A percentile compares a stretch with the other conserved stretches of the same genome.
These are phyloP conservation scores for Microctonus brassicae DNA, from an alignment of 2,888 invertebrate species.

Conservation along the genomic window DNA sequence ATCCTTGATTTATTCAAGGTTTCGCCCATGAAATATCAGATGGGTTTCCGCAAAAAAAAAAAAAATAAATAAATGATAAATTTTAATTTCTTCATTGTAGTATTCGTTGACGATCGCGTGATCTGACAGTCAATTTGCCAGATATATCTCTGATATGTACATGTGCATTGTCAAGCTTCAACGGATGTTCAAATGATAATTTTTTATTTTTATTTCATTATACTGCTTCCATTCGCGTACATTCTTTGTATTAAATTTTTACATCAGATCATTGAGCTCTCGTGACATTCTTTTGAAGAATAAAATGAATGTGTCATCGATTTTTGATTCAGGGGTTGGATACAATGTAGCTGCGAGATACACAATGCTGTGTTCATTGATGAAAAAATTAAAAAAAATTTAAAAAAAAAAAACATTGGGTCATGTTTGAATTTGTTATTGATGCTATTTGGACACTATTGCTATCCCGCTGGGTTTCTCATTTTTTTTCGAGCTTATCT, in stretches of 20 bases:
- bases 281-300: neutral
- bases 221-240: neutral
- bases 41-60: conserved; percentile 11
- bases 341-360: neutral
- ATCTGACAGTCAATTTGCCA: conserved; percentile 29
- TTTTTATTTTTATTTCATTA: neutral
- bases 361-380: too few species aligned
- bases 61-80: neutral
- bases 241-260: neutral
- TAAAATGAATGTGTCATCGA: neutral
- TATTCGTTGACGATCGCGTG: conserved; percentile 28
- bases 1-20: conserved; percentile 3
- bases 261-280: neutral
- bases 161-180: neutral
- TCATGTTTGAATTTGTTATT: neutral
- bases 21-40: conserved; percentile 6
- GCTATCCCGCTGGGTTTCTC: conserved; percentile 11
- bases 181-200: conserved; percentile 1
- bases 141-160: conserved; percentile 1
- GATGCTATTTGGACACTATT: neutral
- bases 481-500: conserved; percentile 17
- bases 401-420: neutral
- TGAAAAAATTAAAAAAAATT: neutral
- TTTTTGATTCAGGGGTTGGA: neutral
- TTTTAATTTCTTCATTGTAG: conserved; percentile 20